These are phyloP conservation scores for Cygnus atratus DNA, from an alignment of 2,113 vertebrate species.

Conservation along the genomic window DNA sequence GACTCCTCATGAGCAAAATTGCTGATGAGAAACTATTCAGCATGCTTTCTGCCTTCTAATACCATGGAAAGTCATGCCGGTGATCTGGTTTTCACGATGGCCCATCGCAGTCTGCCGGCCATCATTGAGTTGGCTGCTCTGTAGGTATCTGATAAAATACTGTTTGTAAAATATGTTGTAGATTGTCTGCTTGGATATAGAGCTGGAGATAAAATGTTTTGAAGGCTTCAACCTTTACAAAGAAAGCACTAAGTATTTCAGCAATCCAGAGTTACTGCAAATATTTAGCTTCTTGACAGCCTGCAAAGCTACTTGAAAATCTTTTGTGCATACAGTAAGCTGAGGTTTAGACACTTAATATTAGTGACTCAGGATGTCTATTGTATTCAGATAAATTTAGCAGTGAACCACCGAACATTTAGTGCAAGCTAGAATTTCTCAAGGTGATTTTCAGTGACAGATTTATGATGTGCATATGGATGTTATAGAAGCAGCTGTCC, in stretches of 20 bases:
- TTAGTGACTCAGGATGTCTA: neutral
- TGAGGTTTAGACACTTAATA: neutral
- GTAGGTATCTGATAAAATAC: neutral
- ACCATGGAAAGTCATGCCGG: rapidly evolving
- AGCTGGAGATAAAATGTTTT: neutral
- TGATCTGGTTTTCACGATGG: neutral
- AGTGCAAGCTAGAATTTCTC: neutral
- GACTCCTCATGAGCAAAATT: neutral
- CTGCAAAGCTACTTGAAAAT: neutral
- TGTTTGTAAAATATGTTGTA: neutral
- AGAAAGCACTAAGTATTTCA: neutral
- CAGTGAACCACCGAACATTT: neutral
- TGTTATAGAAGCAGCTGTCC: neutral
- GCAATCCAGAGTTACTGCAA: neutral
- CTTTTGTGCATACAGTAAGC: neutral
- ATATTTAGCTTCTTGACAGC: neutral
- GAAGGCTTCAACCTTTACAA: neutral
- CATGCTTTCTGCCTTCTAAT: neutral
- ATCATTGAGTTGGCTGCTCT: neutral
- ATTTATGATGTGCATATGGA: neutral
- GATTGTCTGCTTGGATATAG: neutral
- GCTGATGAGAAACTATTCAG: neutral
- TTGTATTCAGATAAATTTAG: neutral
- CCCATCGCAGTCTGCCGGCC: neutral
- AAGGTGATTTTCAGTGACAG: neutral